Percentiles rank a stretch among this genome's conserved stretches.
Evolutionary conservation across 2,113 vertebrate genomes (phyloP).

Genomic region (Eulemur rufifrons): DNA sequence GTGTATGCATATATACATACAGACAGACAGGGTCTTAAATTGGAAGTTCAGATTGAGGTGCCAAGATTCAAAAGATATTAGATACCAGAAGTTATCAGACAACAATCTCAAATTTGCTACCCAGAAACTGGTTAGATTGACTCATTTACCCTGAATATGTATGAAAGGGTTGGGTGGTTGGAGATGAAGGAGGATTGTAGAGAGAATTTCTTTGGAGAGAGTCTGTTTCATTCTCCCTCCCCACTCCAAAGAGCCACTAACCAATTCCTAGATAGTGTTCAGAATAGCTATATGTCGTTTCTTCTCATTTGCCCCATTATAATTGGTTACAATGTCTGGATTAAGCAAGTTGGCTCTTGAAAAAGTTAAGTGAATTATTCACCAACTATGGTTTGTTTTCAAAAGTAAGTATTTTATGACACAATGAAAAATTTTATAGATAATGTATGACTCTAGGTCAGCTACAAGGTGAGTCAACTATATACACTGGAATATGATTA

Average conservation of each 20-base stretch:
- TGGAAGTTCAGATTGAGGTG: not conserved
- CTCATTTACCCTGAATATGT: not conserved
- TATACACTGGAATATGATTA: slow-evolving; percentile 12
- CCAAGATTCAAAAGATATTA: not conserved
- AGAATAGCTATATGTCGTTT: not conserved
- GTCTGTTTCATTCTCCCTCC: not conserved
- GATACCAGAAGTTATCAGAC: not conserved
- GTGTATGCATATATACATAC: not conserved
- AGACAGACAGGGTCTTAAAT: not conserved
- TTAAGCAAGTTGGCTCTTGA: not conserved
- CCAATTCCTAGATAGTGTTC: not conserved
- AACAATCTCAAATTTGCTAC: not conserved
- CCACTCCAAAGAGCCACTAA: not conserved
- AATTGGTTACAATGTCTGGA: not conserved
- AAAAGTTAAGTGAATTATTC: slow-evolving; percentile 14
- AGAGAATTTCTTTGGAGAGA: not conserved
- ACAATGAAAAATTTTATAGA: not conserved
- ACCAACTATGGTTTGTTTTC: not conserved
- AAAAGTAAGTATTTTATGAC: not conserved
- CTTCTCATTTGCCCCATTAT: not conserved
- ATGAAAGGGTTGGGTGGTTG: not conserved
- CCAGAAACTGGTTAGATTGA: not conserved
- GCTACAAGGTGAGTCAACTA: not conserved
- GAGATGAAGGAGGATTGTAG: not conserved
- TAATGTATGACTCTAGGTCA: not conserved